phyloP scores from a whole-genome alignment of 2,888 invertebrate species.

The Eremobia ochroleuca region DNA sequence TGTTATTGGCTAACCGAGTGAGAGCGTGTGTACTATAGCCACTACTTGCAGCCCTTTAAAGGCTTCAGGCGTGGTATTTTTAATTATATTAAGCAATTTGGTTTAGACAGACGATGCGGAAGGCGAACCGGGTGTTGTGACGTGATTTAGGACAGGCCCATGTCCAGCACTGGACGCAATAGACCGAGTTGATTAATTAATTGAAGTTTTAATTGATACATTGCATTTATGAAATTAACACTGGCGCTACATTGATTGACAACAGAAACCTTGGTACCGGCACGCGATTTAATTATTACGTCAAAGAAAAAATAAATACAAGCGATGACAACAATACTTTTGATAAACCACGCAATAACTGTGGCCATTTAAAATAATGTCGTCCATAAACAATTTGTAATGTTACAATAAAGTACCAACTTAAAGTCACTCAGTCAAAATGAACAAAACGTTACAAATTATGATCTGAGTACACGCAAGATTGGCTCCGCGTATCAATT shows the following conservation, averaged over 20 bases:
- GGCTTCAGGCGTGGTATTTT: background rate
- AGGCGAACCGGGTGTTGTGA: background rate
- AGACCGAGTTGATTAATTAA: slow-evolving; percentile 7
- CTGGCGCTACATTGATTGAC: slow-evolving; percentile 42
- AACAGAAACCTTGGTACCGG: slow-evolving; percentile 25
- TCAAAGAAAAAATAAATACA: slow-evolving; percentile 10
- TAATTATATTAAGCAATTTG: background rate
- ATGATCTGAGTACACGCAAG: slow-evolving; percentile 60
- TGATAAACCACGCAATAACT: slow-evolving; percentile 8
- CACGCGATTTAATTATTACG: slow-evolving; percentile 35
- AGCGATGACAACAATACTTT: slow-evolving; percentile 21
- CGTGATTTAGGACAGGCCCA: background rate
- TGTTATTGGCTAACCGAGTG: slow-evolving; percentile 42
- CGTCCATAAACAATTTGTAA: slow-evolving; percentile 30
- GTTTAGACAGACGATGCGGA: background rate
- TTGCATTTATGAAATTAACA: slow-evolving; percentile 25
- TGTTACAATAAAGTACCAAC: slow-evolving; percentile 25
- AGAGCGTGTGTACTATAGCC: slow-evolving; percentile 17
- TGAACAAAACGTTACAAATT: slow-evolving; percentile 58
- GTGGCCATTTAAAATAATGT: slow-evolving; percentile 29
- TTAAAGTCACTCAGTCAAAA: slow-evolving; percentile 43
- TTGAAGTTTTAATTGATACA: slow-evolving; percentile 30
- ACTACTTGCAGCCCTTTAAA: slow-evolving; percentile 5
- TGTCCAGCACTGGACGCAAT: background rate
- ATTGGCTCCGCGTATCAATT: slow-evolving; percentile 76